Evolutionary conservation across 1,140 invertebrate genomes (phyloP).

Genomic region (Drosophila fuyamai): DNA sequence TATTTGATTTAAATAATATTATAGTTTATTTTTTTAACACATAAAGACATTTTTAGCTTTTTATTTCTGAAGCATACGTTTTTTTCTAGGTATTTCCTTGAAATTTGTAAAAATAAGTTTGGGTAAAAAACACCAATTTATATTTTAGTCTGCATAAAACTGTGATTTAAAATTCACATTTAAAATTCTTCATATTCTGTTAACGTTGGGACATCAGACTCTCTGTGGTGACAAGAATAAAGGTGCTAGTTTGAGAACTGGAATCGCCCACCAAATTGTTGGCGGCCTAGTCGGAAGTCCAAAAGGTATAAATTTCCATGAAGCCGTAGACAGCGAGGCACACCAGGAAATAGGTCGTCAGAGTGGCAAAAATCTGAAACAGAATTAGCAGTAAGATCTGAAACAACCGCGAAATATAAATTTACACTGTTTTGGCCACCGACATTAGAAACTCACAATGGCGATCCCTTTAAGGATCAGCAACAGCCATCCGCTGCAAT

Average conservation of each 20-base stretch:
- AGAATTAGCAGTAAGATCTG: conserved; percentile 63
- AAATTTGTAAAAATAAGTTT: no score
- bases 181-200: neutral
- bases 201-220: conserved; percentile 61
- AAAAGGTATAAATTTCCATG: conserved; percentile 33
- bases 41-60: no score
- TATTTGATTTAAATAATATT: no score
- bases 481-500: conserved; percentile 11
- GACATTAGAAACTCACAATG: conserved; percentile 58
- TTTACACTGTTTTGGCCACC: conserved; percentile 2
- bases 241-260: conserved; percentile 3
- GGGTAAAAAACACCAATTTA: no score
- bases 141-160: neutral
- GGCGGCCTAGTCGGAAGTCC: neutral
- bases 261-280: conserved; percentile 13
- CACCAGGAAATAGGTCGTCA: conserved; percentile 37
- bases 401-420: conserved; percentile 41
- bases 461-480: conserved; percentile 14
- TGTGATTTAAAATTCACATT: neutral
- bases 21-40: no score
- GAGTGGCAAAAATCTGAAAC: conserved; percentile 55
- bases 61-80: no score
- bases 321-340: conserved; percentile 37
- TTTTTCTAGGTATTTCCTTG: no score
- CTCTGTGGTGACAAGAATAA: conserved; percentile 42